Base-by-base conservation (phyloP, 1,140 invertebrate genomes). In the Elymnias hypermnestra region DNA sequence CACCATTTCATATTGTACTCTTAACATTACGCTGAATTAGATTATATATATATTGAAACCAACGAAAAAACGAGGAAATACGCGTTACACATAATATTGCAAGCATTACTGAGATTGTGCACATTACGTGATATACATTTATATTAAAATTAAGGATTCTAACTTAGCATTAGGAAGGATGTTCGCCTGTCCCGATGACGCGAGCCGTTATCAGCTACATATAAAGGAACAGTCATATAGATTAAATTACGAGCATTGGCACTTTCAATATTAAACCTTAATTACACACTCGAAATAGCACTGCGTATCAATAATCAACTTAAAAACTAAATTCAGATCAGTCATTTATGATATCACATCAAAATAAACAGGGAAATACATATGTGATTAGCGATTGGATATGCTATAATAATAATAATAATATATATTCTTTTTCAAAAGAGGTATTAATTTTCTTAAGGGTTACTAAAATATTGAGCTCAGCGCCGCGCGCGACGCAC, bases 301-400 rank as follows among this genome's bases (percentile, higher is more conserved):
- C 83, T 86, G 86, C 81, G 72, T 78, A 84, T 82, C 72, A 79
- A 83, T 83, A 87, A 87, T 68, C 86, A 87, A 87, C 86, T 87
- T 87, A 87, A 84, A 87, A 87, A 87, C 86, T 87, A 87, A 87
- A 86, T 87, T 85, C 86, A 87, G 86, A 87, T 87, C 86, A 87
- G 86, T 87, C 86, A 83, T 87, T 83, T 86, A 87, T 86, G 86
- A 86, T 87, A 87, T 87, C 86, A 87, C 86, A 87, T 87, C 83
- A 84, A 87, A 86, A 86, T 84, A 83, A 87, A 86, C 76, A 78
- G 83, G 84, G 81, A 82, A 85, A 84, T 84, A 86, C 76, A 84
- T 81, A 76, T 81, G 72, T 81, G 77, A 83, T 83, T 65, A 81
- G 73, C 63, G 72, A 72, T 79, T 75, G 77, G 68, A 79, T 78